phyloP scores from a whole-genome alignment of 2,797 vertebrate species.

The Podarcis siculus region DNA sequence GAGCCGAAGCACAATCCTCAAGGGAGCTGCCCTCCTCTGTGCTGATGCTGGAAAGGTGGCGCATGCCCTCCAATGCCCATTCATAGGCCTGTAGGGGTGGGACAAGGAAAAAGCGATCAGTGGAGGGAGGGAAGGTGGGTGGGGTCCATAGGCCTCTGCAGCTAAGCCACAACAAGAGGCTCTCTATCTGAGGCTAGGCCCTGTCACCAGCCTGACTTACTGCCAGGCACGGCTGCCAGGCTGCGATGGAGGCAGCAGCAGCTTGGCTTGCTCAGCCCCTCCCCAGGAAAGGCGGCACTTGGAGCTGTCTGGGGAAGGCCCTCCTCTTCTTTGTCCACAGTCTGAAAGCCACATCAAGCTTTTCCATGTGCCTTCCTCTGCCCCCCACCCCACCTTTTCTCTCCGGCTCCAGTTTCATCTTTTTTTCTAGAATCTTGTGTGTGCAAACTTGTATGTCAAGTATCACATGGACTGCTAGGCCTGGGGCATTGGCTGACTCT shows the following conservation, averaged over 20 bases:
- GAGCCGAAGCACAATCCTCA: conserved; percentile 78
- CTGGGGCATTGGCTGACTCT: neutral
- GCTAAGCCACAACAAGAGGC: neutral
- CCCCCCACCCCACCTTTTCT: no score
- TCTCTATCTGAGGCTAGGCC: neutral
- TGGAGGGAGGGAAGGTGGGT: no score
- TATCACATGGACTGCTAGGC: no score
- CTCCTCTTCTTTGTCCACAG: no score
- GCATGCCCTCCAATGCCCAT: conserved; percentile 90
- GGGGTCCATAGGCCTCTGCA: neutral
- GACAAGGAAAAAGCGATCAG: conserved; percentile 33
- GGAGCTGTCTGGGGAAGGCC: neutral
- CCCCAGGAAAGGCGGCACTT: neutral
- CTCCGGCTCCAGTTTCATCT: neutral
- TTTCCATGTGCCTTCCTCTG: neutral
- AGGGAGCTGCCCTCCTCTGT: conserved; percentile 84
- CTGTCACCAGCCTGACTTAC: neutral
- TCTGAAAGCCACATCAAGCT: no score
- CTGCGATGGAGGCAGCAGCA: neutral
- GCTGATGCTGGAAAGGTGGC: conserved; percentile 84
- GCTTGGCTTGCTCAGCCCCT: neutral
- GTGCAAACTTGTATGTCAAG: no score
- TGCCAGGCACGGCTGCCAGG: neutral
- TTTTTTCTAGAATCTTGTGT: neutral
- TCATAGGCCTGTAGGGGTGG: conserved; percentile 79